Evolutionary conservation across 2,888 invertebrate species (phyloP), one percentile per base, ranked within the genome.

Genomic region (Argyra leucocephala): DNA sequence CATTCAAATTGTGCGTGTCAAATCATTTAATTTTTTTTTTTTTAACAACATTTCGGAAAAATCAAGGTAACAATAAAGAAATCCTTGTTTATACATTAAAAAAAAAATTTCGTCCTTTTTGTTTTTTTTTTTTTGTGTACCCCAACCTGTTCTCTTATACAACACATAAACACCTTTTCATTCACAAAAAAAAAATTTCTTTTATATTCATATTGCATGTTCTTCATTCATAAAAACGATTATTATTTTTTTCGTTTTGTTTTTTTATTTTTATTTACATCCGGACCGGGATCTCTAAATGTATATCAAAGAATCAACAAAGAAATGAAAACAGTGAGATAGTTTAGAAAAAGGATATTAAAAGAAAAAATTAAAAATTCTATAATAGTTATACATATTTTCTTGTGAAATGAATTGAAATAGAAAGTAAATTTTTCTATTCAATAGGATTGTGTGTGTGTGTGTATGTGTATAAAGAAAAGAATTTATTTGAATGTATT

Each of bases 181-280:
- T 48, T 48, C 48, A 48, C 48, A 48, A 48, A 48, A 18, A 48
- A 18, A 2, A 2, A 12, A 2, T 2, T 12, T 48, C 18, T 48
- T 48, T 48, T 48, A 48, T 48, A 3, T 48, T 48, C 2, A 48
- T 15, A 48, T 48, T 18, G 48, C 48, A 48, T 48, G 48, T 15
- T 48, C 15, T 48, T 48, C 48, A 48, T 48, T 48, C 48, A 48
- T 48, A 48, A 48, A 48, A 18, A 10, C 12, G 31, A 31, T 10
- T 12, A 31, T n/a, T n/a, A n/a, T n/a, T n/a, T n/a, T n/a, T n/a
- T n/a, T n/a, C 31, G 31, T 1, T 2, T 48, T 48, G 1, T 12
- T 48, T 48, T 48, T 37, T 48, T 48, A 5, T 48, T 48, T 48
- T n/a, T 48, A 48, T 48, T 48, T 48, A 48, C 48, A 48, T 48